Conservation (phyloP, 2,888 invertebrate genomes). For the Luperina nickerlii region DNA sequence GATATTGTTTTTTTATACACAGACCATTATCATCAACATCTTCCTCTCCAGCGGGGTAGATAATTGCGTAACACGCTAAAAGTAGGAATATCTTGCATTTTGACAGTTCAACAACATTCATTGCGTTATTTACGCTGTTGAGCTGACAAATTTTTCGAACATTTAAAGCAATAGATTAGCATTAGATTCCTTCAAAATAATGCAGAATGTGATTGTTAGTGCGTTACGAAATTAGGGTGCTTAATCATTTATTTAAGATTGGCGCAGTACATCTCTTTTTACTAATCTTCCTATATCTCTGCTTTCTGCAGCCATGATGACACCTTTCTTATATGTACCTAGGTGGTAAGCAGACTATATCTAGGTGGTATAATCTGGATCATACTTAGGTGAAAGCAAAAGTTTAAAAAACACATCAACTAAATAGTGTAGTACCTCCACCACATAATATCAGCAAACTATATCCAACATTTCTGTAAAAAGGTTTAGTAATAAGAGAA, state of each 20-base stretch:
- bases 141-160: no score
- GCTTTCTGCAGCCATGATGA: background rate
- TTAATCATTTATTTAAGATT: background rate
- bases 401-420: background rate
- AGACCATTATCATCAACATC: background rate
- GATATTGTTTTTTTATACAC: background rate
- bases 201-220: no score
- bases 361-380: no score
- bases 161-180: no score
- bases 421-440: conserved; percentile 1
- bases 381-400: background rate
- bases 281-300: no score
- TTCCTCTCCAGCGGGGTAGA: background rate
- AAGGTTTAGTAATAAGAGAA: conserved; percentile 48
- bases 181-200: no score
- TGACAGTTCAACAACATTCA: background rate
- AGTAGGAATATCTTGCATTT: background rate
- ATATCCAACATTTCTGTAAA: conserved; percentile 33
- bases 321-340: no score
- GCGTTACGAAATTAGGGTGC: no score
- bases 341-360: no score
- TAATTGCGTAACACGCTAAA: background rate
- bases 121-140: background rate
- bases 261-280: background rate
- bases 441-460: conserved; percentile 15